These are phyloP conservation scores for Penelope pileata DNA, from an alignment of 2,113 vertebrate genomes.

Conservation along the genomic window DNA sequence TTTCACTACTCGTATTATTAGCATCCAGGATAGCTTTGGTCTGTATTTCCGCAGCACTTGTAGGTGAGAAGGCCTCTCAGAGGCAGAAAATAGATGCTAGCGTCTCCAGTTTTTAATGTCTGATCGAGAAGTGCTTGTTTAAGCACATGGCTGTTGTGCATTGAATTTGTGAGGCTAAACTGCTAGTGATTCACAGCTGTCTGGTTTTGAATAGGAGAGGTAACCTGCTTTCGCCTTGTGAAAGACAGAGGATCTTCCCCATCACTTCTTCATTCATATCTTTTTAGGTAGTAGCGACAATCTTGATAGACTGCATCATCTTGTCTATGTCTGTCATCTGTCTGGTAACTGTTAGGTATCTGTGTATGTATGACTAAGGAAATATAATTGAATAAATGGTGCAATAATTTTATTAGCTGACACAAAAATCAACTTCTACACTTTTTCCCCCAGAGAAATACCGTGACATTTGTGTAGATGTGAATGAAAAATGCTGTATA, in stretches of 20 bases:
- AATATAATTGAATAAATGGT: slow-evolving; percentile 34
- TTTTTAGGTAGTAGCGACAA: neutral
- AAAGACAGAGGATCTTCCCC: neutral
- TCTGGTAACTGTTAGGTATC: neutral
- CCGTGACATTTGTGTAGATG: slow-evolving; percentile 59
- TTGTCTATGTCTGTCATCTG: slow-evolving; percentile 8
- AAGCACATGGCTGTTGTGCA: neutral
- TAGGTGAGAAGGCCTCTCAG: neutral
- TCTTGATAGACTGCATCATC: neutral
- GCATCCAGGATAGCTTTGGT: neutral
- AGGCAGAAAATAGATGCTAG: neutral
- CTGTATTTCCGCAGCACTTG: neutral
- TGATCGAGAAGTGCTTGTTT: neutral
- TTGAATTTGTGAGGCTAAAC: neutral
- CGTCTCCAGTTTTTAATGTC: neutral
- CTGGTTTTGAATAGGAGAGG: neutral
- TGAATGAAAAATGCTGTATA: slow-evolving; percentile 62
- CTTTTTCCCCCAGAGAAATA: slow-evolving; percentile 45
- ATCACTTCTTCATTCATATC: neutral
- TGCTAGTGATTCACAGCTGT: neutral
- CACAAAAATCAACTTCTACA: slow-evolving; percentile 25
- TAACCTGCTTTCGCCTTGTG: neutral
- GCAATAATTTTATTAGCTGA: slow-evolving; percentile 56
- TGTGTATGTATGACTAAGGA: neutral
- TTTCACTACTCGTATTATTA: neutral